Evolutionary conservation across 2,888 invertebrate species (phyloP), one percentile per base, ranked within the genome.

Genomic region (Ennomos erosarius): DNA sequence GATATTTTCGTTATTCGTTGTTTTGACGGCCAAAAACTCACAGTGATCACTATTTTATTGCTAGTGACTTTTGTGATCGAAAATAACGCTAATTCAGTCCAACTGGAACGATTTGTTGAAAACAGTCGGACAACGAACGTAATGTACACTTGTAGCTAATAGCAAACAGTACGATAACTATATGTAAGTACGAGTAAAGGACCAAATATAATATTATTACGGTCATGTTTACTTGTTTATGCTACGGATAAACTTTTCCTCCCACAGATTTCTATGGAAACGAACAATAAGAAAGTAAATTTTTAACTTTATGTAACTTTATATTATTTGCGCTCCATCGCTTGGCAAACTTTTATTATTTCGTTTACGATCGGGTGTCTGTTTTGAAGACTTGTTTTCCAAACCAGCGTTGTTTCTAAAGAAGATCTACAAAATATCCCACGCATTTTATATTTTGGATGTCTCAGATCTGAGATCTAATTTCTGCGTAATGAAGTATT

Each of bases 321-420:
- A 40, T 54, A 59, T 53, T 49, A 50, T 59, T 59, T 54, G 48
- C 37, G 54, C 54, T 45, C 34, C 45, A 46, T 45, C 49, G 45
- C 33, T 40, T 35, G 12, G 39, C 1, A 45, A 59, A 59, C 53
- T 59, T 59, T 59, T 54, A 59, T 49, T 26, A 54, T 59, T 59
- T 36, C 36, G 45, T 45, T 59, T 54, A 54, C 39, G 59, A 59
- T 59, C 59, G 40, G 49, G 36, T 49, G 44, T 59, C 54, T 49
- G 45, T 35, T 58, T 45, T 50, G 52, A 49, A 58, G 47, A 37
- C 12, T 46, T 59, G 59, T 54, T 59, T 45, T 59, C 49, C 11
- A 36, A 42, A 40, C 42, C 34, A 9, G 10, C 33, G 44, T 50
- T 53, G 49, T 49, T 53, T 49, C 35, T 16, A 35, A 49, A 51